Conservation (phyloP, 2,797 vertebrate genomes). For the Orientallactaga sibirica region DNA sequence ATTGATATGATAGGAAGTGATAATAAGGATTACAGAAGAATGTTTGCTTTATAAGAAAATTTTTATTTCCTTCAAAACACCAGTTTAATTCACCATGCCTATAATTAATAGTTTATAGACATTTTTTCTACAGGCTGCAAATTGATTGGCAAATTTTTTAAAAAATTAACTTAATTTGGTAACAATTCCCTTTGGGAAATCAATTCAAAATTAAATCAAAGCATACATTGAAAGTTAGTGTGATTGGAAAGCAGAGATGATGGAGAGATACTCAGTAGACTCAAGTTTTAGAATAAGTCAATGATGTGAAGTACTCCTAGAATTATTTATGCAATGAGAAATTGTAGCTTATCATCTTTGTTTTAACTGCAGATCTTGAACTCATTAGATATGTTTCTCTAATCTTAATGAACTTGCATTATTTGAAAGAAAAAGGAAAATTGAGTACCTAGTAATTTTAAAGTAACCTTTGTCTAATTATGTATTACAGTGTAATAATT, state of each 20-base stretch:
- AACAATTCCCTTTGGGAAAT: not conserved
- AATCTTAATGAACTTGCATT: constrained; percentile 11
- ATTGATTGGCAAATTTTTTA: not conserved
- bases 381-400: constrained; percentile 42
- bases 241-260: not conserved
- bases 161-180: constrained; percentile 29
- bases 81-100: not conserved
- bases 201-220: constrained; percentile 6
- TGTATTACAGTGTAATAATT: constrained; percentile 28
- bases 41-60: not conserved
- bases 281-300: constrained; percentile 45
- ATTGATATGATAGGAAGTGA: not conserved
- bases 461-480: constrained; percentile 53
- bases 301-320: constrained; percentile 41
- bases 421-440: constrained; percentile 51
- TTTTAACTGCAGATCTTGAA: not conserved
- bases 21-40: constrained; percentile 1
- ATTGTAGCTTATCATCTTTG: constrained; percentile 7
- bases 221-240: constrained; percentile 31
- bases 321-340: constrained; percentile 42
- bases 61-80: not conserved
- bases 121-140: not conserved
- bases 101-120: not conserved
- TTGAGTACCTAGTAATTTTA: constrained; percentile 42
- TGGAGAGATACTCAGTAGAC: constrained; percentile 33